Evolutionary conservation across 2,113 vertebrate species (phyloP).

Genomic region (Eira barbara): DNA sequence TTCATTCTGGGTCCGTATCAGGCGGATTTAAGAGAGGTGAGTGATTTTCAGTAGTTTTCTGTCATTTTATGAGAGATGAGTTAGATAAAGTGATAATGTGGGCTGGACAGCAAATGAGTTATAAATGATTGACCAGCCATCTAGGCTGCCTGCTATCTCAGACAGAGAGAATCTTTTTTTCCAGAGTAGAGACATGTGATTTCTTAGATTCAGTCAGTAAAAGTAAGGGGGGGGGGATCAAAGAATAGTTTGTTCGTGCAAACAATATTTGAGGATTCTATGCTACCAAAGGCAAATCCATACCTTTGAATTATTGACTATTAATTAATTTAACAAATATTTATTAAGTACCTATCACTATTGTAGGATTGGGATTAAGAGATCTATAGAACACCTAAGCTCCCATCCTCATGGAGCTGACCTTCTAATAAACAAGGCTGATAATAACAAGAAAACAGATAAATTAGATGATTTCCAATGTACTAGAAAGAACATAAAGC

Average conservation of each 20-base stretch:
- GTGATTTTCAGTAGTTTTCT: constrained; percentile 38
- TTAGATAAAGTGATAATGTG: constrained; percentile 31
- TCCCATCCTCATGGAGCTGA: background rate
- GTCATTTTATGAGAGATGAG: constrained; percentile 30
- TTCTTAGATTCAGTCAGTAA: background rate
- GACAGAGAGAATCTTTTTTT: background rate
- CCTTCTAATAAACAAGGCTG: background rate
- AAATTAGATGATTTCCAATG: background rate
- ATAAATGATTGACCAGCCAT: background rate
- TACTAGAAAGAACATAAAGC: background rate
- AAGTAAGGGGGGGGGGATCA: background rate
- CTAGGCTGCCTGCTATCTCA: background rate
- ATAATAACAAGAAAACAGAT: background rate
- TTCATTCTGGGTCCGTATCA: background rate
- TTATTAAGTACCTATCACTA: background rate
- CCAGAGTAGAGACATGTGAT: background rate
- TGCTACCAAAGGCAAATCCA: background rate
- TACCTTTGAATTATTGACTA: background rate
- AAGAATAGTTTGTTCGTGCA: background rate
- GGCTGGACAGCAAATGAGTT: background rate
- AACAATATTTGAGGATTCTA: background rate
- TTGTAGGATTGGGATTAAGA: background rate
- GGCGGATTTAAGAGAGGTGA: background rate
- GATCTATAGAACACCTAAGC: background rate
- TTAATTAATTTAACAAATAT: background rate